Percentiles rank a stretch among this genome's conserved stretches.
Evolutionary conservation across 2,888 invertebrate genomes (phyloP).

Genomic region (Copidosoma aretas): DNA sequence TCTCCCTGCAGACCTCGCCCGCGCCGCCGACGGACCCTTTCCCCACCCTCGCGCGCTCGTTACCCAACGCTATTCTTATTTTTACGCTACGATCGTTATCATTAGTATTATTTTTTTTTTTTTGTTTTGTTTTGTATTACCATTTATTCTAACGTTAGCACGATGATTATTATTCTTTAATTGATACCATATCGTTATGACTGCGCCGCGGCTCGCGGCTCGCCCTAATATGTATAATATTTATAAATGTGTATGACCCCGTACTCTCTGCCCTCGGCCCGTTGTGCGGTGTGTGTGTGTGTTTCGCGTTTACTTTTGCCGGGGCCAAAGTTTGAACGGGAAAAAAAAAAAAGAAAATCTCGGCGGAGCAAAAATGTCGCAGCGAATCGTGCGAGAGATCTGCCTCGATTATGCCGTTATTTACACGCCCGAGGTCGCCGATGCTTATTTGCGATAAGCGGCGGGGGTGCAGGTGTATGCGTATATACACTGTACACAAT

Average conservation of each 20-base stretch:
- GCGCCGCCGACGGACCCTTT: conserved; percentile 27
- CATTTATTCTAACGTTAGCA: too few species aligned
- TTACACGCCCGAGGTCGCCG: conserved; percentile 24
- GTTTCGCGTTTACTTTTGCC: not conserved
- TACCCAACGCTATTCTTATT: conserved; percentile 29
- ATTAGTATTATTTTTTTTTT: not conserved
- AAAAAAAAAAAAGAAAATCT: not conserved
- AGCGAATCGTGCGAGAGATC: conserved; percentile 25
- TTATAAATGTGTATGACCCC: not conserved
- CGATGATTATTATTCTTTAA: not conserved
- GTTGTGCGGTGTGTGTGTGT: not conserved
- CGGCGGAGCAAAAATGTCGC: conserved; percentile 31
- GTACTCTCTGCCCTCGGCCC: not conserved
- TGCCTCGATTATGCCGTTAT: conserved; percentile 33
- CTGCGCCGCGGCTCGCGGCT: not conserved
- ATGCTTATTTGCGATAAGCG: conserved; percentile 28
- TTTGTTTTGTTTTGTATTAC: not conserved
- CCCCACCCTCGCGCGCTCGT: conserved; percentile 2
- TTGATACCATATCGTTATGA: not conserved
- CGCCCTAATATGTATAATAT: conserved; percentile 17
- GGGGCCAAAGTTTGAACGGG: not conserved
- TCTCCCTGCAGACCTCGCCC: conserved; percentile 24
- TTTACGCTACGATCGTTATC: conserved; percentile 3
- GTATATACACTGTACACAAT: not conserved
- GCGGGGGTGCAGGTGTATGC: not conserved